A percentile compares a stretch with the other conserved stretches of the same genome.
Conservation (phyloP, 2,113 vertebrate genomes). For the Oncorhynchus tshawytscha region DNA sequence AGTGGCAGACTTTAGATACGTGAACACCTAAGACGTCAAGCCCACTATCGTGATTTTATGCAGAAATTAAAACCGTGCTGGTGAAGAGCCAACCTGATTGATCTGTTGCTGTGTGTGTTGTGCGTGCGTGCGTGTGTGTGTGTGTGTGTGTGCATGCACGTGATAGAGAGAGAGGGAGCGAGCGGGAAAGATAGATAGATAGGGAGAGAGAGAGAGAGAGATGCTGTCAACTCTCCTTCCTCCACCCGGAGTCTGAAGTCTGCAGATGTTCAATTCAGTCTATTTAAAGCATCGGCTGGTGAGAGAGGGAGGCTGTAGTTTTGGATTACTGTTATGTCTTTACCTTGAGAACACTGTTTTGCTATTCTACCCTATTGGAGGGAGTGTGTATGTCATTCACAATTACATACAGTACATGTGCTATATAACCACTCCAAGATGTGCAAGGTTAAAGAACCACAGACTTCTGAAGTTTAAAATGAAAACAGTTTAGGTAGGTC, state of each 20-base stretch:
- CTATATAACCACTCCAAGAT: too few relatives aligned
- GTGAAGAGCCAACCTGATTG: conserved; percentile 18
- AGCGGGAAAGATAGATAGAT: conserved; percentile 45
- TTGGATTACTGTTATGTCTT: conserved; percentile 43
- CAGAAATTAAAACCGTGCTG: conserved; percentile 24
- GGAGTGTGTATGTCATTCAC: not conserved
- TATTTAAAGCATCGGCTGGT: conserved; percentile 61
- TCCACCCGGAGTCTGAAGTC: conserved; percentile 50
- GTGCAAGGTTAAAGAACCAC: too few relatives aligned
- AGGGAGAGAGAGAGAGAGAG: conserved; percentile 48
- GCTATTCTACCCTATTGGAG: not conserved
- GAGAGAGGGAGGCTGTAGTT: conserved; percentile 42
- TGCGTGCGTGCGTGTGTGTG: not conserved
- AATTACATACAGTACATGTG: not conserved
- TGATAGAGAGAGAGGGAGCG: conserved; percentile 56
- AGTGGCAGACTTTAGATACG: conserved; percentile 4
- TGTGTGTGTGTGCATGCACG: not conserved
- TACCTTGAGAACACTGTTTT: conserved; percentile 9
- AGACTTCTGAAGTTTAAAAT: too few relatives aligned
- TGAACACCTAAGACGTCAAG: conserved; percentile 20
- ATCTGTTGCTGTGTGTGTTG: conserved; percentile 11
- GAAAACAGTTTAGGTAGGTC: too few relatives aligned
- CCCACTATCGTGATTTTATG: conserved; percentile 23
- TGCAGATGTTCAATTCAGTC: conserved; percentile 69
- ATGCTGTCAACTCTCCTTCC: conserved; percentile 59